phyloP scores from a whole-genome alignment of 2,797 vertebrate species.

The Carapus acus region DNA sequence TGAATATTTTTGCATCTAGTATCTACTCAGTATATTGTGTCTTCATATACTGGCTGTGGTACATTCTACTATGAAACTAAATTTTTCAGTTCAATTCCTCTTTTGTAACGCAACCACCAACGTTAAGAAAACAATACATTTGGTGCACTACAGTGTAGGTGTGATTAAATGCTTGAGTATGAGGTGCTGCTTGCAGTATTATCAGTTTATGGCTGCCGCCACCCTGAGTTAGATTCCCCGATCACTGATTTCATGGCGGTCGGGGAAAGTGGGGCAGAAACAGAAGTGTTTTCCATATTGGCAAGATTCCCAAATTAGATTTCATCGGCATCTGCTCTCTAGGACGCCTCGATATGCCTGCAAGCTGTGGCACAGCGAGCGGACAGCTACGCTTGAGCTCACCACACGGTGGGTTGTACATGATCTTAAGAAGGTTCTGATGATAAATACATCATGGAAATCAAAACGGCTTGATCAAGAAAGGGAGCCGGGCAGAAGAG shows the following conservation, averaged over 20 bases:
- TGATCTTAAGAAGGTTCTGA: constrained; percentile 27
- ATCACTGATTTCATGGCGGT: constrained; percentile 54
- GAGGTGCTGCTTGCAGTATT: constrained; percentile 45
- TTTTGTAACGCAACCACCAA: no score
- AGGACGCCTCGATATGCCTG: constrained; percentile 51
- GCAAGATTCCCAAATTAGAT: constrained; percentile 55
- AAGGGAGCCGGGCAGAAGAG: constrained; percentile 17
- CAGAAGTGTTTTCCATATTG: constrained; percentile 53
- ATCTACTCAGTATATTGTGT: no score
- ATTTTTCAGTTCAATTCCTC: no score
- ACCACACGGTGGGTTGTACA: constrained; percentile 24
- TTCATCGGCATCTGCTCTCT: constrained; percentile 54
- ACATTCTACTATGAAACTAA: no score
- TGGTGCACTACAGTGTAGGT: constrained; percentile 48
- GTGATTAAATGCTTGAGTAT: constrained; percentile 53
- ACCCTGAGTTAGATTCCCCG: constrained; percentile 52
- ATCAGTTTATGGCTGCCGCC: constrained; percentile 47
- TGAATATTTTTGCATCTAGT: not conserved
- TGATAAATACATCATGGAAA: constrained; percentile 37
- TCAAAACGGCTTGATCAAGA: constrained; percentile 36
- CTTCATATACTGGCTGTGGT: no score
- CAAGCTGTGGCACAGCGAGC: constrained; percentile 18
- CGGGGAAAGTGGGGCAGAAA: constrained; percentile 53
- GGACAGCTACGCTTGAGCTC: constrained; percentile 22
- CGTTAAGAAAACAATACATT: constrained; percentile 41